phyloP scores from a whole-genome alignment of 2,888 invertebrate genomes.

The Rhogogaster chlorosoma region DNA sequence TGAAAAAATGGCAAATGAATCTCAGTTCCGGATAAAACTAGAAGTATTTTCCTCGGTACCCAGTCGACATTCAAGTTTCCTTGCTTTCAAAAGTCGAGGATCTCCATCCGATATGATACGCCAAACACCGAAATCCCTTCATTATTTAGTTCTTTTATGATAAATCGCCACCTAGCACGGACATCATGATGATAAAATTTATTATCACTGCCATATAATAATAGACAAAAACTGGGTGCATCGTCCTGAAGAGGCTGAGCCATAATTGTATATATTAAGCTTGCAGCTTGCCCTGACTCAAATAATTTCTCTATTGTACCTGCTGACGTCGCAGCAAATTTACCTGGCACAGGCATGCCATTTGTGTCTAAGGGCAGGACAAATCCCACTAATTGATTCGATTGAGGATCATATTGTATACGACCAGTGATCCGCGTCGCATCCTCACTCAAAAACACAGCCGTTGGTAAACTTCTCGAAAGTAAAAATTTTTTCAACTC shows the following conservation, averaged over 20 bases:
- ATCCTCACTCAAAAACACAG: too few species aligned
- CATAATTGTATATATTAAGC: too few species aligned
- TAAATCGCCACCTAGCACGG: not conserved
- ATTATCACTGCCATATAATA: too few species aligned
- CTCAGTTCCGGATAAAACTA: not conserved
- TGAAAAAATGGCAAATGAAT: not conserved
- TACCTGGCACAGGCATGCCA: not conserved
- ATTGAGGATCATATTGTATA: not conserved
- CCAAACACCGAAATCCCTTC: not conserved
- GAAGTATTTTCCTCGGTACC: not conserved
- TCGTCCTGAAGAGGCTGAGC: too few species aligned
- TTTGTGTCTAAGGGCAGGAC: not conserved
- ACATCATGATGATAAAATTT: not conserved
- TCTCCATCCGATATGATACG: not conserved
- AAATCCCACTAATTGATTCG: not conserved
- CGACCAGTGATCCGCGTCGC: not conserved
- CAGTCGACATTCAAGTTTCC: not conserved
- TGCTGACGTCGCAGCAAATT: not conserved
- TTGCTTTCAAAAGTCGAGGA: not conserved
- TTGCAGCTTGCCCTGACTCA: not conserved
- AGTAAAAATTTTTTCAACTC: conserved; percentile 55
- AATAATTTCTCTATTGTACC: not conserved
- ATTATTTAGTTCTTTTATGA: not conserved
- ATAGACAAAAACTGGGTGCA: too few species aligned
- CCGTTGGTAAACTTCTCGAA: conserved; percentile 47